Evolutionary conservation across 2,888 invertebrate genomes (phyloP).

Genomic region (Exocentrus adspersus): DNA sequence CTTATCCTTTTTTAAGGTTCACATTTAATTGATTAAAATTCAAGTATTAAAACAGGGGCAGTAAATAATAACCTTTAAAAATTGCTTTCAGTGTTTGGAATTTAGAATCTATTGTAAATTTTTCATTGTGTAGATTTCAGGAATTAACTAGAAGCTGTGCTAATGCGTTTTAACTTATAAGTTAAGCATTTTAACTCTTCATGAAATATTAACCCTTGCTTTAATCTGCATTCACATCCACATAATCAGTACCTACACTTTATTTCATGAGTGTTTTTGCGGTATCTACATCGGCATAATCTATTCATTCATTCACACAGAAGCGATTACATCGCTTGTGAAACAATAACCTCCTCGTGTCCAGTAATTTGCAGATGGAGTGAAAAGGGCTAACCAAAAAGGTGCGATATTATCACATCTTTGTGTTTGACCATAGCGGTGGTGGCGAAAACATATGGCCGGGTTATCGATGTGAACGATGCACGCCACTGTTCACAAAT

Average conservation of each 20-base stretch:
- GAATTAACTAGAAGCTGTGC: too few species aligned
- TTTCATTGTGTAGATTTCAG: too few species aligned
- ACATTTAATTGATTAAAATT: too few species aligned
- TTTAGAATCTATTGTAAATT: too few species aligned
- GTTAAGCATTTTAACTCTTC: too few species aligned
- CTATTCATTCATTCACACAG: background rate
- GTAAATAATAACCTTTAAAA: too few species aligned
- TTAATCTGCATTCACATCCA: background rate
- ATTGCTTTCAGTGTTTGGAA: too few species aligned
- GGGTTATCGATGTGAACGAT: background rate
- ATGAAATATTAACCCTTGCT: background rate
- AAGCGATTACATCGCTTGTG: background rate
- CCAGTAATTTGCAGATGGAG: constrained; percentile 1
- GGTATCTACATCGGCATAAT: background rate
- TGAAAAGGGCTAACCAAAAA: background rate
- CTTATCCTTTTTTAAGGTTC: too few species aligned
- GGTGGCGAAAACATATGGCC: background rate
- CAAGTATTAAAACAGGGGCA: too few species aligned
- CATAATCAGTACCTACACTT: background rate
- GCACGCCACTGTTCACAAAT: background rate
- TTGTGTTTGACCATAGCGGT: background rate
- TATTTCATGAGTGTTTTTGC: constrained; percentile 1
- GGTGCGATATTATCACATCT: constrained; percentile 4
- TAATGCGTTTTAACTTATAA: too few species aligned
- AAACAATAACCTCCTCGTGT: background rate